A percentile compares a stretch with the other conserved stretches of the same genome.
phyloP scores from a whole-genome alignment of 2,113 vertebrate species.

The Saimiri boliviensis region DNA sequence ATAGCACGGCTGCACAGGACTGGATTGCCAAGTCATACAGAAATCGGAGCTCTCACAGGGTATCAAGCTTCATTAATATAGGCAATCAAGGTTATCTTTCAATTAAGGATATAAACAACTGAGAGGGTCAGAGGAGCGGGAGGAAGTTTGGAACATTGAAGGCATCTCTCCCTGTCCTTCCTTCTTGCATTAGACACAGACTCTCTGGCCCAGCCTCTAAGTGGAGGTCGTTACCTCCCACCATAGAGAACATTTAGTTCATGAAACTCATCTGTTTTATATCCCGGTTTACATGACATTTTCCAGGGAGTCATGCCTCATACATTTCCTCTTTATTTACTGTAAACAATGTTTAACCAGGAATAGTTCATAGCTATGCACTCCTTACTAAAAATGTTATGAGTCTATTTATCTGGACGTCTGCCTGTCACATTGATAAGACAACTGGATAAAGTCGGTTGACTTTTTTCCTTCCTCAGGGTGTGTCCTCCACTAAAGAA shows the following conservation, averaged over 20 bases:
- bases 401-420: not conserved
- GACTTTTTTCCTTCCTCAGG: not conserved
- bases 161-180: not conserved
- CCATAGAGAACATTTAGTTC: not conserved
- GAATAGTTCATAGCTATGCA: not conserved
- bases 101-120: not conserved
- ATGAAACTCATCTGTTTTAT: constrained; percentile 8
- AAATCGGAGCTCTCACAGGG: not conserved
- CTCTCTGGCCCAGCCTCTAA: not conserved
- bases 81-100: not conserved
- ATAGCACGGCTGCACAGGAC: not conserved
- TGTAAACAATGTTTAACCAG: not conserved
- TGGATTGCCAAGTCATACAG: not conserved
- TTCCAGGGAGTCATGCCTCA: not conserved
- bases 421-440: not conserved
- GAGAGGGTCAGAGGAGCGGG: not conserved
- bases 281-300: not conserved
- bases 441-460: not conserved
- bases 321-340: not conserved
- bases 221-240: not conserved
- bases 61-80: not conserved
- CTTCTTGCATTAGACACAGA: not conserved
- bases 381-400: not conserved
- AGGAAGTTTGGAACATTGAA: not conserved
- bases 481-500: not conserved